Base-by-base conservation (phyloP, 2,797 vertebrate species). In the Antrozous pallidus region DNA sequence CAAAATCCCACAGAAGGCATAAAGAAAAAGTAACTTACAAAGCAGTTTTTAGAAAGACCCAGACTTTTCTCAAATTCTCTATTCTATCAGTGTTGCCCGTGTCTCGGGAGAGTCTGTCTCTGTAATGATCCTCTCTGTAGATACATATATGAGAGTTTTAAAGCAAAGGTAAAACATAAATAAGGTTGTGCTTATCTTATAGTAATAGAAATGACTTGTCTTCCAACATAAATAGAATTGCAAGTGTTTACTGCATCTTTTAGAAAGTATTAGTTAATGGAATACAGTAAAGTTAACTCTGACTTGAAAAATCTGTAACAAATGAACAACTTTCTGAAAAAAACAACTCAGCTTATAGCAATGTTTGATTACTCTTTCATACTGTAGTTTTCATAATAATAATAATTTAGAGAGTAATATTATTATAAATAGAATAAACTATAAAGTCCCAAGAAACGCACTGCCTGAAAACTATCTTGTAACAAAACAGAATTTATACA, bases 21-120 rank as follows among this genome's bases (percentile, higher is more conserved):
- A 97, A 96, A 95, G 96, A 97, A 96, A 97, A 97, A 97, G 88
- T 74, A 95, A 97, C 95, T 97, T 97, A 97, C 94, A 97, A 97
- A 95, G 96, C 93, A 95, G 96, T 97, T 97, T 97, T 97, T 97
- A 97, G 96, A 96, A 97, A 97, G 95, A 96, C 95, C 94, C 96
- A 97, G 96, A 97, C 88, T 97, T 97, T 97, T 96, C 94, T 97
- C 96, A 96, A 97, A 97, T 97, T 96, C 95, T 97, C 96, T 97
- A 97, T 96, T 91, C 96, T 97, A 97, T 95, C 94, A 95, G 97
- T 95, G 95, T 45, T 94, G 96, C 95, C 96, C 94, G 38, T 93
- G 97, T 95, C 95, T 96, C 86, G 94, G 95, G 87, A 91, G 96
- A 94, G 92, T 96, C 87, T 97, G 96, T 94, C 84, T 97, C 94